Evolutionary conservation across 2,888 invertebrate genomes (phyloP).

Genomic region (Phyllotreta cruciferae): DNA sequence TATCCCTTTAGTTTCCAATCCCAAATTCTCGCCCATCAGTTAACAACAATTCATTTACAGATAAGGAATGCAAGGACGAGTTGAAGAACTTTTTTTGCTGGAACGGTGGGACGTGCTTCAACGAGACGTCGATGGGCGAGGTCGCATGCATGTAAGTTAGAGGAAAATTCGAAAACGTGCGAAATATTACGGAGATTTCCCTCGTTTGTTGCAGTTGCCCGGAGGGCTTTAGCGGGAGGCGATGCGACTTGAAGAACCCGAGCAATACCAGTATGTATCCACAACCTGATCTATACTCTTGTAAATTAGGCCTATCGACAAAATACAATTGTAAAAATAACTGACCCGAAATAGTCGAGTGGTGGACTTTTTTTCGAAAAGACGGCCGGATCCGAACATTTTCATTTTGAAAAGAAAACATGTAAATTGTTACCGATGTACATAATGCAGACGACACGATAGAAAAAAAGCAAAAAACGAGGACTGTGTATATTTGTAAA

Average conservation of each 20-base stretch:
- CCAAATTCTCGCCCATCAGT: too few relatives aligned
- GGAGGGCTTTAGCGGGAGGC: conserved; percentile 79
- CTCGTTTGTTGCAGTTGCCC: conserved; percentile 70
- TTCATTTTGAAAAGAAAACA: conserved; percentile 15
- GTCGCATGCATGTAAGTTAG: conserved; percentile 84
- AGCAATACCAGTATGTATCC: conserved; percentile 81
- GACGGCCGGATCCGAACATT: conserved; percentile 21
- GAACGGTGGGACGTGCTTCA: conserved; percentile 87
- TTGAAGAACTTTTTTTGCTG: conserved; percentile 72
- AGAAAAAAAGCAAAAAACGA: conserved; percentile 23
- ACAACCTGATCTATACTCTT: conserved; percentile 68
- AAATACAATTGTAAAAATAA: conserved; percentile 76
- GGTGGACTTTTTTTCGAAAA: conserved; percentile 41
- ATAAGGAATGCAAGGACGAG: conserved; percentile 42
- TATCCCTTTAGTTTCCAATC: too few relatives aligned
- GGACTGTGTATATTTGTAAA: conserved; percentile 53
- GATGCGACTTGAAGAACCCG: conserved; percentile 82
- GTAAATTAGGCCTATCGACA: conserved; percentile 79
- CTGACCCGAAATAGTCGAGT: conserved; percentile 33
- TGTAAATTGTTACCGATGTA: conserved; percentile 53
- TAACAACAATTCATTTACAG: conserved; percentile 38
- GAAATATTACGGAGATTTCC: not conserved
- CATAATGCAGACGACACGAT: conserved; percentile 37
- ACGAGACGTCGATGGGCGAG: conserved; percentile 79
- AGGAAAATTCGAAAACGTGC: not conserved